phyloP scores from a whole-genome alignment of 2,113 vertebrate species.

The Hydrolagus affinis region DNA sequence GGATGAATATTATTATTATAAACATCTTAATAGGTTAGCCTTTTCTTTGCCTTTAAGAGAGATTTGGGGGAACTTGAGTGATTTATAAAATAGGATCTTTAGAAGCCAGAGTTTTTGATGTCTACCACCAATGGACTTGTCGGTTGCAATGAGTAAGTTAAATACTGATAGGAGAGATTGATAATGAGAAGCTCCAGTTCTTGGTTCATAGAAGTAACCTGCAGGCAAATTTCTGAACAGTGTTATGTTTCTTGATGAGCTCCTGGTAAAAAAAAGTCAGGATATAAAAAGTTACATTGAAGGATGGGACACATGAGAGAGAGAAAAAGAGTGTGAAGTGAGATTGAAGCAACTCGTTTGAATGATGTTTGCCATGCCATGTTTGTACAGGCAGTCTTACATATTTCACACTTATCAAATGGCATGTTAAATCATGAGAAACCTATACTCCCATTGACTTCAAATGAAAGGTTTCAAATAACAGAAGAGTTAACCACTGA shows the following conservation, averaged over 20 bases:
- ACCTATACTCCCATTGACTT: background rate
- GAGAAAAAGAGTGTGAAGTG: background rate
- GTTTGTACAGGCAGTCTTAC: background rate
- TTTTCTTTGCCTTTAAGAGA: too few relatives aligned
- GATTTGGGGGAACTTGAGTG: background rate
- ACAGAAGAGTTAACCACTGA: background rate
- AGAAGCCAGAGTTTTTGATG: background rate
- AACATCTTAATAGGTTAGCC: too few relatives aligned
- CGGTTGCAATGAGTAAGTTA: background rate
- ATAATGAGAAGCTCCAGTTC: background rate
- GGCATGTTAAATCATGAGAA: conserved; percentile 3
- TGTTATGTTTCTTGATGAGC: background rate
- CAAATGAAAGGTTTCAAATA: background rate
- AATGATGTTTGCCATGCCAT: background rate
- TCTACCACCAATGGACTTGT: background rate
- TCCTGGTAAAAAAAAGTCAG: background rate
- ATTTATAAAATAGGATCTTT: background rate
- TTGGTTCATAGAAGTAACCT: background rate
- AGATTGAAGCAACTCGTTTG: background rate
- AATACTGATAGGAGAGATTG: background rate
- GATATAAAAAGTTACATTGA: background rate
- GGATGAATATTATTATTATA: too few relatives aligned
- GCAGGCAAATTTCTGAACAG: conserved; percentile 1
- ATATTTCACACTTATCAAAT: background rate
- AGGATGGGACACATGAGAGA: background rate